Evolutionary conservation across 1,140 invertebrate genomes (phyloP), one percentile per base, ranked within the genome.

Genomic region (Penaeus vannamei): DNA sequence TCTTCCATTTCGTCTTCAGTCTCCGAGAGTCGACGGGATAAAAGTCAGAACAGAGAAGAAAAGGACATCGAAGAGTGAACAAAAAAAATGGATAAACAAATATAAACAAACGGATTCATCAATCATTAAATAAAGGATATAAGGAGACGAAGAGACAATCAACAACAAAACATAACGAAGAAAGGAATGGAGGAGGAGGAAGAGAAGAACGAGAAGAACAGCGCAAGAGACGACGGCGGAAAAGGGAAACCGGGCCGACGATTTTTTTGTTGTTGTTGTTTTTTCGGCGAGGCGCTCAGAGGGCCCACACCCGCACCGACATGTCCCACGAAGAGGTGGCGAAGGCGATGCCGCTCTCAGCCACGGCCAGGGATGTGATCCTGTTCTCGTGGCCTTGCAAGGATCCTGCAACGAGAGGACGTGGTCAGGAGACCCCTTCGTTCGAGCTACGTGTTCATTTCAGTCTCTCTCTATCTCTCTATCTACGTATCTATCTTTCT

Each of bases 251-350:
- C 46, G 46, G 46, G 46, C 46, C 8, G 46, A 53, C 46, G 14
- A 5, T 76, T 2, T 76, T 76, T 17, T 76, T 76, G 8, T 29
- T 29, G 3, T 69, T 79, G 5, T 79, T 79, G 20, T 80, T 53
- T 53, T 53, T 53, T 53, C 10, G 46, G 46, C 46, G 46, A 53
- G 46, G 46, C 46, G 46, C 46, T 90, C 89, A 91, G 26, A 86
- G 59, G 1, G 87, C 96, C 97, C 97, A 98, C 90, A 98, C 95
- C 92, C 96, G 94, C 83, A 98, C 96, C 91, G 95, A 94, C 92
- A 97, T 95, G 94, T 98, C 97, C 97, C 97, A 98, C 90, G 97
- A 98, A 92, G 96, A 96, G 80, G 96, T 96, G 20, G 96, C 96
- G 85, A 98, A 91, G 1, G 96, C 97, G 93, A 98, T 95, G 53